These are phyloP conservation scores for Poeciliopsis occidentalis DNA, from an alignment of 2,113 vertebrate species.

Conservation along the genomic window DNA sequence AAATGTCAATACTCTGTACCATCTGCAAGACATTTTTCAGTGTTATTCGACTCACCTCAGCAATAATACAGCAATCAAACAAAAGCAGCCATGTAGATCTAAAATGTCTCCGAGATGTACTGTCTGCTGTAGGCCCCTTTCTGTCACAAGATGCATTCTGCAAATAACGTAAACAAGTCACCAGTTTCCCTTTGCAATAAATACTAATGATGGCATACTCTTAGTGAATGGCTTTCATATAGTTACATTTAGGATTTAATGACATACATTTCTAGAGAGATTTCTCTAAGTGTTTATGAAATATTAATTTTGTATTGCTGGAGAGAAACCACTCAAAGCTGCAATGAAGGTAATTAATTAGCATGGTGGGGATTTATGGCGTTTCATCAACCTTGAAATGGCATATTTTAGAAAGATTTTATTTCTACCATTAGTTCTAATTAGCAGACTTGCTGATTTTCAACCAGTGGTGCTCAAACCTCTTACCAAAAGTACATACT, in stretches of 20 bases:
- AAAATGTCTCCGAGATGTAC: neutral
- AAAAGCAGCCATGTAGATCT: constrained; percentile 5
- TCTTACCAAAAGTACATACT: constrained; percentile 24
- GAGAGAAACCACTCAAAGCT: constrained; percentile 7
- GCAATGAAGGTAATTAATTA: too few species aligned
- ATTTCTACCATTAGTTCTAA: too few species aligned
- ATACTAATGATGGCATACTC: neutral
- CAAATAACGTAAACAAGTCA: constrained; percentile 30
- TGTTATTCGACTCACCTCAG: constrained; percentile 43
- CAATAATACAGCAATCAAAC: constrained; percentile 36
- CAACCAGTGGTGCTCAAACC: neutral
- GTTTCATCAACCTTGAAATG: too few species aligned
- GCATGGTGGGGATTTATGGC: too few species aligned
- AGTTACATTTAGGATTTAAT: neutral
- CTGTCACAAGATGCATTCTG: constrained; percentile 4
- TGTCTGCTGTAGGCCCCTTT: constrained; percentile 2
- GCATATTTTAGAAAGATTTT: too few species aligned
- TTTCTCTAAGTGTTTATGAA: constrained; percentile 17
- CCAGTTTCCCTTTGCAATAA: constrained; percentile 2
- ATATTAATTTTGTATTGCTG: constrained; percentile 23
- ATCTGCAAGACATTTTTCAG: constrained; percentile 59
- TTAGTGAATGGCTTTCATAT: neutral
- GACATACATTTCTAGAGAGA: neutral
- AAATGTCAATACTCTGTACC: constrained; percentile 72
- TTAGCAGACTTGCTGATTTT: neutral